Conservation (phyloP, 1,140 invertebrate genomes). For the Euwallacea fornicatus region DNA sequence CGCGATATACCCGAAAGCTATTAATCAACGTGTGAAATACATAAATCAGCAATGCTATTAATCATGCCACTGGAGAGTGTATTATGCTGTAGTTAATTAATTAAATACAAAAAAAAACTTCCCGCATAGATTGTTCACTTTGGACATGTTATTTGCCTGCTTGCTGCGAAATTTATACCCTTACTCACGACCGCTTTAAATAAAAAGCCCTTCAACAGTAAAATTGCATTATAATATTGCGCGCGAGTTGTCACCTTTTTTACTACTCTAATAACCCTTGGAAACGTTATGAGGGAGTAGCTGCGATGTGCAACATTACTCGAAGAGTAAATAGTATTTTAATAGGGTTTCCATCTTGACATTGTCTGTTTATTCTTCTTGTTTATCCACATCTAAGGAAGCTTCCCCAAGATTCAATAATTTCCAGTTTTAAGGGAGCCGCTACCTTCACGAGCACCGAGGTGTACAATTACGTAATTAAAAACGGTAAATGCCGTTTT, state of each 20-base stretch:
- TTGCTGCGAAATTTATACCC: conserved; percentile 18
- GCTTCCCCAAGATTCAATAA: too few relatives aligned
- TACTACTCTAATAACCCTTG: not conserved
- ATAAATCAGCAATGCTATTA: conserved; percentile 37
- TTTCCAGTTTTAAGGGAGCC: too few relatives aligned
- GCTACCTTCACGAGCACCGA: too few relatives aligned
- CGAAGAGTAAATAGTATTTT: too few relatives aligned
- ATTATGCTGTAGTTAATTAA: conserved; percentile 37
- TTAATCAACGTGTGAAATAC: conserved; percentile 38
- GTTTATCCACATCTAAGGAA: too few relatives aligned
- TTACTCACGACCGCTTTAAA: conserved; percentile 10
- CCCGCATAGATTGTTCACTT: conserved; percentile 31
- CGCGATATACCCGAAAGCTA: conserved; percentile 30
- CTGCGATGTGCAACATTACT: not conserved
- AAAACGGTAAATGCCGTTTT: too few relatives aligned
- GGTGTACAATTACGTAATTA: too few relatives aligned
- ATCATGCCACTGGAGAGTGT: conserved; percentile 35
- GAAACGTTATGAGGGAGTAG: not conserved
- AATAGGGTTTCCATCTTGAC: too few relatives aligned
- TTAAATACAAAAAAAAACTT: conserved; percentile 34
- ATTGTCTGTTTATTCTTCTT: too few relatives aligned
- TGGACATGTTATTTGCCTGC: conserved; percentile 31
- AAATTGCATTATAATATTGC: conserved; percentile 23
- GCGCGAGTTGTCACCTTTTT: not conserved
- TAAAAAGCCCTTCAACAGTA: conserved; percentile 13